Evolutionary conservation across 2,113 vertebrate species (phyloP), one percentile per base, ranked within the genome.

Genomic region (Gymnorhina tibicen): DNA sequence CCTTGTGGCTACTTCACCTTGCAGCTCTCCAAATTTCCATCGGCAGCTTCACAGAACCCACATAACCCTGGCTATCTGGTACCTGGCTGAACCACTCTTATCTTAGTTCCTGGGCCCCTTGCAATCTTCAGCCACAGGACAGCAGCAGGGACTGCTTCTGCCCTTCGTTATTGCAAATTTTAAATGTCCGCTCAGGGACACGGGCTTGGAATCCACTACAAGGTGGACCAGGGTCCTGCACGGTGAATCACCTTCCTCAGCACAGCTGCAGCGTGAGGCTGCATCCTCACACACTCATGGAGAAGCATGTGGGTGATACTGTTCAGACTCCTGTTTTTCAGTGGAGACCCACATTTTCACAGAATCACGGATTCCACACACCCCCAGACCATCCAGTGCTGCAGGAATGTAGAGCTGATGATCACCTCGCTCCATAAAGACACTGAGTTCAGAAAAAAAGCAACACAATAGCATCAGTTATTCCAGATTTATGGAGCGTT

Each of bases 141-240:
- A 27, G 3, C 5, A 42, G 18, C 9, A 79, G n/a, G 7, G 42
- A 30, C 17, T 37, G 11, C 32, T 84, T 89, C 46, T 91, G 35
- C 24, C 42, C n/a, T 60, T n/a, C n/a, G 9, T 3, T 27, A 5
- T 1, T 28, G 16, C 33, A 62, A 44, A 66, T 63, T 37, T 17
- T 28, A 55, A 56, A 74, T 1, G 4, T 22, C 50, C 42, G 11
- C 3, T 4, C 19, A 6, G n/a, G 23, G 21, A 55, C 1, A 0
- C 2, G 12, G 82, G 21, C 6, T 20, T 82, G 70, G 66, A 80
- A 32, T 32, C 13, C 22, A 4, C 27, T 3, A 0, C 33, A 20
- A 35, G 35, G 21, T 0, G 1, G 16, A 4, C 3, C 42, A 49
- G 39, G 42, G 22, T 35, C 30, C 58, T 64, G 9, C 16, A 4